phyloP scores from a whole-genome alignment of 2,797 vertebrate genomes.

The Gadopsis marmoratus region DNA sequence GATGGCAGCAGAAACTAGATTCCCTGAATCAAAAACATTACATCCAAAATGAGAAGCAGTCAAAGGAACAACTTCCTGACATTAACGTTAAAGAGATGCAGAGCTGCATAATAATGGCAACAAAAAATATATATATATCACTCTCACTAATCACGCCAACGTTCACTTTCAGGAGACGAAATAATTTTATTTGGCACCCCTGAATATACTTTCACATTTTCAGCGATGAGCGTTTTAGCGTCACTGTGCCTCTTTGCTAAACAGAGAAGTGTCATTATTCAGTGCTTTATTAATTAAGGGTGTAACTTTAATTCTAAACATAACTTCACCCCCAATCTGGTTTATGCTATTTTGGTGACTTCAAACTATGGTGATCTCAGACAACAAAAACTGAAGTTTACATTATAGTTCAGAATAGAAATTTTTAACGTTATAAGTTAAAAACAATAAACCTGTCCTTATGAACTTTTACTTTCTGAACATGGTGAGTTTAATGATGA shows the following conservation, averaged over 20 bases:
- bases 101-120: no score
- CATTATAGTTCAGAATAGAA: neutral
- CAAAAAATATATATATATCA: no score
- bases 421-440: no score
- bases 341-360: neutral
- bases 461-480: constrained; percentile 1
- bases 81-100: neutral
- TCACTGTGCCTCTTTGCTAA: neutral
- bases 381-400: neutral
- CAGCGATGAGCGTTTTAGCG: neutral
- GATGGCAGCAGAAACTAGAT: neutral
- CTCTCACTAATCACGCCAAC: neutral
- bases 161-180: neutral
- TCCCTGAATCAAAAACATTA: neutral
- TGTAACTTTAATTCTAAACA: neutral
- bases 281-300: neutral
- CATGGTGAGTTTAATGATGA: neutral
- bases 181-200: neutral
- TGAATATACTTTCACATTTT: neutral
- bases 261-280: neutral
- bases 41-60: neutral
- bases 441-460: neutral
- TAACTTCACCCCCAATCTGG: neutral
- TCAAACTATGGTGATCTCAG: neutral
- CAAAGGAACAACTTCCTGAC: neutral